phyloP scores from a whole-genome alignment of 2,797 vertebrate species.

The Dendrocincla tyrannina region DNA sequence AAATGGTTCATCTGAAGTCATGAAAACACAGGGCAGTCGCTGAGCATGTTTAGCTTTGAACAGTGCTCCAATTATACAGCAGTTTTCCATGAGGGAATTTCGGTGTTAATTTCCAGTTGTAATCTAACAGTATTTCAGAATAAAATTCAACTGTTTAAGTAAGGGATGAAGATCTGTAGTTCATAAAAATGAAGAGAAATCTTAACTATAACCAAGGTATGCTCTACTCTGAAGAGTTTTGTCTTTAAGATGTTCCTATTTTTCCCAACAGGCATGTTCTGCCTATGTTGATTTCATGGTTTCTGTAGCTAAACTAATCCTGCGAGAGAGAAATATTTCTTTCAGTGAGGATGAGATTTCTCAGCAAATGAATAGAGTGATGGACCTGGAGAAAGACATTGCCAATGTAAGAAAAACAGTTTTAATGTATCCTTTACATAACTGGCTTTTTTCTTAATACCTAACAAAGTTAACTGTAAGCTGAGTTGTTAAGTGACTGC shows the following conservation, averaged over 20 bases:
- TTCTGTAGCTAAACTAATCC: constrained; percentile 88
- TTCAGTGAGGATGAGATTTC: constrained; percentile 76
- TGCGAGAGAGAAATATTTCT: constrained; percentile 79
- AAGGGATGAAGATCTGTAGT: background rate
- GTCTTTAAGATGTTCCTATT: background rate
- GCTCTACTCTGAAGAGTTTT: background rate
- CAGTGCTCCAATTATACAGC: background rate
- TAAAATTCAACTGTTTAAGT: background rate
- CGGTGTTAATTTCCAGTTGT: background rate
- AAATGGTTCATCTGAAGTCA: constrained; percentile 24
- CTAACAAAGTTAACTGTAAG: background rate
- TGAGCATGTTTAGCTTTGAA: background rate
- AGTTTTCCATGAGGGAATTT: background rate
- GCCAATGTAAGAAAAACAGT: constrained; percentile 85
- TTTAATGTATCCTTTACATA: background rate
- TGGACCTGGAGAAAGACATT: constrained; percentile 92
- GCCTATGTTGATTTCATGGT: constrained; percentile 92
- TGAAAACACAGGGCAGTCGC: background rate
- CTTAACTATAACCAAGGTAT: background rate
- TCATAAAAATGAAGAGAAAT: background rate
- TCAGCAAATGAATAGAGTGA: constrained; percentile 81
- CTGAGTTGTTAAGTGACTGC: background rate
- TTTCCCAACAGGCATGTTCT: constrained; percentile 83
- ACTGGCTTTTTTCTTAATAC: background rate
- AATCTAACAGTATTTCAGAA: background rate